Evolutionary conservation across 2,113 vertebrate genomes (phyloP).

Genomic region (Scomber japonicus): DNA sequence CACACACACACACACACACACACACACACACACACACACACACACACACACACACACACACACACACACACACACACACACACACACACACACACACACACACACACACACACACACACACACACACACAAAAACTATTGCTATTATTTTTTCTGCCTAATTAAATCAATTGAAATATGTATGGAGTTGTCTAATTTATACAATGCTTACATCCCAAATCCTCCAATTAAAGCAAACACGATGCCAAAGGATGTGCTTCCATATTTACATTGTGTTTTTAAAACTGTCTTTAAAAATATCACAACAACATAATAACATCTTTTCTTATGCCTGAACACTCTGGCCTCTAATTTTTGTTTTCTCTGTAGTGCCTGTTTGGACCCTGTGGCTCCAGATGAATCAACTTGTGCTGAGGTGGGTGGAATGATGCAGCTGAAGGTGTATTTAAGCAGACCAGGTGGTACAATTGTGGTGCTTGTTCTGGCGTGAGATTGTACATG

Average conservation of each 20-base stretch:
- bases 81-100: slow-evolving; percentile 2
- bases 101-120: too few relatives aligned
- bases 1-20: neutral
- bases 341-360: too few relatives aligned
- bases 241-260: slow-evolving; percentile 8
- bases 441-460: neutral
- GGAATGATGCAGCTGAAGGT: neutral
- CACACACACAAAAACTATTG: neutral
- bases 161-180: neutral
- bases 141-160: neutral
- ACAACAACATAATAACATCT: too few relatives aligned
- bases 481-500: neutral
- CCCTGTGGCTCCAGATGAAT: too few relatives aligned
- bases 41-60: slow-evolving; percentile 2
- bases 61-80: too few relatives aligned
- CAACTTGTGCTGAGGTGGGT: neutral
- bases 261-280: neutral
- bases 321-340: too few relatives aligned
- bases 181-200: neutral
- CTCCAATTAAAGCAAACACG: slow-evolving; percentile 6
- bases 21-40: too few relatives aligned
- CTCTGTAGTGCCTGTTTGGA: too few relatives aligned
- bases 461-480: too few relatives aligned
- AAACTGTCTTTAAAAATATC: too few relatives aligned
- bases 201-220: slow-evolving; percentile 2